Percentiles rank a stretch among this genome's conserved stretches.
phyloP scores from a whole-genome alignment of 1,140 invertebrate genomes.

The Tribolium castaneum region DNA sequence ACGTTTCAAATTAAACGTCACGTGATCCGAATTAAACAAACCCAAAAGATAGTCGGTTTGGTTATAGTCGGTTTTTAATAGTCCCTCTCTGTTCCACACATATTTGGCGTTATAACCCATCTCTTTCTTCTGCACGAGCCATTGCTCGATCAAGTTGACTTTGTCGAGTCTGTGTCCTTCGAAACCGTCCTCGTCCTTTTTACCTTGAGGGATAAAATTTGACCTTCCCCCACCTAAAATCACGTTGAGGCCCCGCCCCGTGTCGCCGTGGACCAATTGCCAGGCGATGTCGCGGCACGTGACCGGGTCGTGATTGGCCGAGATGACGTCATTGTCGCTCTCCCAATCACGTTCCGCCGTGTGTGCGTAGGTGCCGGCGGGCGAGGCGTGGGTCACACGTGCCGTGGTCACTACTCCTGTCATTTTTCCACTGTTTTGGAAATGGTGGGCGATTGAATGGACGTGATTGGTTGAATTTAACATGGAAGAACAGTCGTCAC shows the following conservation, averaged over 20 bases:
- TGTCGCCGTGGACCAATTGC: constrained; percentile 77
- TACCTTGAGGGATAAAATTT: constrained; percentile 74
- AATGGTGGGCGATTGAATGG: constrained; percentile 77
- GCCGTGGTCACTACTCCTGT: constrained; percentile 85
- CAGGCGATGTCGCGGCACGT: constrained; percentile 79
- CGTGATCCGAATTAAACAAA: constrained; percentile 67
- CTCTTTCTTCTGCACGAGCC: constrained; percentile 58
- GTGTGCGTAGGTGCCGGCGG: constrained; percentile 84
- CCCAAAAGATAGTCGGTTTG: constrained; percentile 70
- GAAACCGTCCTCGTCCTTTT: constrained; percentile 64
- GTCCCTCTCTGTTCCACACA: constrained; percentile 71
- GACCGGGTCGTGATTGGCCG: constrained; percentile 61
- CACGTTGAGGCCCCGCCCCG: constrained; percentile 74
- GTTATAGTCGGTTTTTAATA: constrained; percentile 55
- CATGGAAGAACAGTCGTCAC: constrained; percentile 70
- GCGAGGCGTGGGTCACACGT: constrained; percentile 83
- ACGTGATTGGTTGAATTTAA: constrained; percentile 70
- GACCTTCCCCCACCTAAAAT: constrained; percentile 79
- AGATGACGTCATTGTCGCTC: constrained; percentile 73
- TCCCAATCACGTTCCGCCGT: constrained; percentile 83
- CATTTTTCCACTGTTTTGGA: constrained; percentile 75
- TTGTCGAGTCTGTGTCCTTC: constrained; percentile 64
- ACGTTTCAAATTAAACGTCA: constrained; percentile 69
- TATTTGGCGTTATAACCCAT: constrained; percentile 65
- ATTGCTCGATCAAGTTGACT: constrained; percentile 65